Conservation (phyloP, 2,113 vertebrate genomes). For the Camelus dromedarius region DNA sequence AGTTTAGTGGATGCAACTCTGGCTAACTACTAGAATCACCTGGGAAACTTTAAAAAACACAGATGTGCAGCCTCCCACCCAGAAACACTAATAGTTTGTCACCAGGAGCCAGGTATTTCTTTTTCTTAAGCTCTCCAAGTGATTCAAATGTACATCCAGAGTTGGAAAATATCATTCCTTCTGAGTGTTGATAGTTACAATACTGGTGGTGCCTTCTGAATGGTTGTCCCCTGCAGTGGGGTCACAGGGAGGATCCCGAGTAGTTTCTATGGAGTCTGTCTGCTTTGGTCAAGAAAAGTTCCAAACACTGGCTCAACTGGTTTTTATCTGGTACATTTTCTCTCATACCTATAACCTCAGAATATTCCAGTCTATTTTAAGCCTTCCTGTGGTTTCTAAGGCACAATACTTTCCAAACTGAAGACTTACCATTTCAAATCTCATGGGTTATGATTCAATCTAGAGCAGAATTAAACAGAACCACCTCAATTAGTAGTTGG, state of each 20-base stretch:
- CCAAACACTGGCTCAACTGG: slow-evolving; percentile 26
- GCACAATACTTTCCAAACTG: slow-evolving; percentile 48
- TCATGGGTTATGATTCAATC: slow-evolving; percentile 50
- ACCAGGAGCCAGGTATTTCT: background rate
- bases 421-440: slow-evolving; percentile 56
- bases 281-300: slow-evolving; percentile 37
- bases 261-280: slow-evolving; percentile 27
- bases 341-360: slow-evolving; percentile 53
- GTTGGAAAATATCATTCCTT: background rate
- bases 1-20: background rate
- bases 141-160: background rate
- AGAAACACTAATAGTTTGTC: background rate
- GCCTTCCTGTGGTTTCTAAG: slow-evolving; percentile 65
- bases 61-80: background rate
- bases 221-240: background rate
- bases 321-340: slow-evolving; percentile 60
- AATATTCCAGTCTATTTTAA: slow-evolving; percentile 70
- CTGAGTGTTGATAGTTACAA: background rate
- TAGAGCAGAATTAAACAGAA: slow-evolving; percentile 31
- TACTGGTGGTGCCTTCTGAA: background rate
- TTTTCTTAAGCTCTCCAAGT: background rate
- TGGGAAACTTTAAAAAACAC: background rate
- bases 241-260: background rate
- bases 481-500: slow-evolving; percentile 7
- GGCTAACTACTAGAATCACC: background rate